Evolutionary conservation across 2,797 vertebrate genomes (phyloP).

Genomic region (Phoxinus dragarum): DNA sequence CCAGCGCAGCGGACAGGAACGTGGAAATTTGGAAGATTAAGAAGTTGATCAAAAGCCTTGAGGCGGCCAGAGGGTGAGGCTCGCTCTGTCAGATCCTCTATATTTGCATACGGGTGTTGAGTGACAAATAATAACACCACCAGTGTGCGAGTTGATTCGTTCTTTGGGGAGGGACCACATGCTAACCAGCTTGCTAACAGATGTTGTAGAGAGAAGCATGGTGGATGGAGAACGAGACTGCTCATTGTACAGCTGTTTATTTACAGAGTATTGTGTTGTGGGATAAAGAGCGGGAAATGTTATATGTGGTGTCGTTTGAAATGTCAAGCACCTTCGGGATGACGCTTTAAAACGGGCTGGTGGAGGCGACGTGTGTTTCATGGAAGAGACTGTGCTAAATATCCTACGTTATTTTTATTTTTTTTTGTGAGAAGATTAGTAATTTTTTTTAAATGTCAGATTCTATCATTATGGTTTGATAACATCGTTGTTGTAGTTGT

Average conservation of each 20-base stretch:
- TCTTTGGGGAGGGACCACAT: neutral
- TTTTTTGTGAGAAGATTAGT: neutral
- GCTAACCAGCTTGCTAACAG: slow-evolving; percentile 55
- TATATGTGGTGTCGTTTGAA: too few relatives aligned
- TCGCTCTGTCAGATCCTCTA: neutral
- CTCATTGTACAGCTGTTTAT: neutral
- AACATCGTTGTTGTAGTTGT: neutral
- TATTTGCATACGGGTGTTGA: neutral
- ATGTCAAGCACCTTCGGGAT: neutral
- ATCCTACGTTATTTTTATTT: neutral
- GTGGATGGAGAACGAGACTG: neutral
- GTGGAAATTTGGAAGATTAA: slow-evolving; percentile 84
- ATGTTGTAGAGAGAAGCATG: slow-evolving; percentile 37
- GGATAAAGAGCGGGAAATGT: neutral
- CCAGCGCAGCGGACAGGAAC: slow-evolving; percentile 88
- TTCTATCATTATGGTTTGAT: neutral
- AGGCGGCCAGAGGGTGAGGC: slow-evolving; percentile 61
- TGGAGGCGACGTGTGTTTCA: neutral
- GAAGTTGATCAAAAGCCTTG: slow-evolving; percentile 66
- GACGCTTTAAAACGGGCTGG: neutral
- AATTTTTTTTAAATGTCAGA: neutral
- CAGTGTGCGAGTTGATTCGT: neutral
- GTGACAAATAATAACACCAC: neutral
- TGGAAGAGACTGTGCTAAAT: too few relatives aligned
- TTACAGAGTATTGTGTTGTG: neutral